Percentiles rank a stretch among this genome's conserved stretches.
phyloP scores from a whole-genome alignment of 1,140 invertebrate species.

The Cataglyphis hispanica region DNA sequence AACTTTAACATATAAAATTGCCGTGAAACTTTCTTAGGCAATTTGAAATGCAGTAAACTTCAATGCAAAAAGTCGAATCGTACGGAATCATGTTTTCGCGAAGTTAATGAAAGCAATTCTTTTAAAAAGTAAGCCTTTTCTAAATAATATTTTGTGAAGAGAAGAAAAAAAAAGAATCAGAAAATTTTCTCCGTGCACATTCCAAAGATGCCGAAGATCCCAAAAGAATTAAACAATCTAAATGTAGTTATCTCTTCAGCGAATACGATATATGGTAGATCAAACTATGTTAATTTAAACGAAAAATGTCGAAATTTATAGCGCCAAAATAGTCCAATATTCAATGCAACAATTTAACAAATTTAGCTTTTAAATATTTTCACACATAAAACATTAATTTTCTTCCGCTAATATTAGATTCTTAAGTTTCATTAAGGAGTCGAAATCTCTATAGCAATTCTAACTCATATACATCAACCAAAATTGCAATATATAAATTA shows the following conservation, averaged over 20 bases:
- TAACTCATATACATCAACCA: not conserved
- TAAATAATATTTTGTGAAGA: not conserved
- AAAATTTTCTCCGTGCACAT: conserved; percentile 7
- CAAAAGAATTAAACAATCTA: conserved; percentile 37
- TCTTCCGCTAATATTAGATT: conserved; percentile 24
- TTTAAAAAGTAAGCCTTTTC: not conserved
- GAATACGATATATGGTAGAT: conserved; percentile 8
- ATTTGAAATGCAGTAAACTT: not conserved
- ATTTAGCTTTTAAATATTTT: conserved; percentile 40
- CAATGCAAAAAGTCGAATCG: not conserved
- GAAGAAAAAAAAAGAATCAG: not conserved
- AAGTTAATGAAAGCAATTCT: not conserved
- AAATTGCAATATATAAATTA: not conserved
- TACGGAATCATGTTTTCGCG: not conserved
- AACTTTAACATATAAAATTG: not conserved
- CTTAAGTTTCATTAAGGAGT: not conserved
- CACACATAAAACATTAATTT: not conserved
- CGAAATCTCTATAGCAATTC: not conserved
- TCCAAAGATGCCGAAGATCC: conserved; percentile 10
- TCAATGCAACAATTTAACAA: conserved; percentile 14
- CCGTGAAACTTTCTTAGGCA: not conserved
- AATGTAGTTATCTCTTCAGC: not conserved
- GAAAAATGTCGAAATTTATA: conserved; percentile 13
- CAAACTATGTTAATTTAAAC: not conserved
- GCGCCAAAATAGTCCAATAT: not conserved